Evolutionary conservation across 1,140 invertebrate genomes (phyloP).

Genomic region (Trachelipus rathkii): DNA sequence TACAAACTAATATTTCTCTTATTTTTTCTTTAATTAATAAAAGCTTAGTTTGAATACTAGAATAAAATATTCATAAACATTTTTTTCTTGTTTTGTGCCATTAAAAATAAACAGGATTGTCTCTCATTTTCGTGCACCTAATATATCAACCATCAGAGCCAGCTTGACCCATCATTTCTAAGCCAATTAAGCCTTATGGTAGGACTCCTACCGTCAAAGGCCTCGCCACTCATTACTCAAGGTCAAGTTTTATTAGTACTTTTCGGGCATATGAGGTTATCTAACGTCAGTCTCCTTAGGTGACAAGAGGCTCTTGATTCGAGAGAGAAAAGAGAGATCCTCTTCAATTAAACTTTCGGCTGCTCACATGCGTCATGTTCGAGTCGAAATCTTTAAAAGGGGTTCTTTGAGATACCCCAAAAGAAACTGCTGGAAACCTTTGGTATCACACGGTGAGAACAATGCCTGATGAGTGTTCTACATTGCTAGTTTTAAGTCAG

Average conservation of each 20-base stretch:
- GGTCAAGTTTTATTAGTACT: background rate
- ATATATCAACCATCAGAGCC: background rate
- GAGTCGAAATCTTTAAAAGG: background rate
- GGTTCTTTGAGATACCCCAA: background rate
- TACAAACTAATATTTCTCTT: too few species aligned
- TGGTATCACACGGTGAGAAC: background rate
- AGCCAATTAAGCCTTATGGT: background rate
- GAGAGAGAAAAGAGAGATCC: background rate
- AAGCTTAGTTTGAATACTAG: too few species aligned
- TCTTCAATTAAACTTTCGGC: slow-evolving; percentile 4
- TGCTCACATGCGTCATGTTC: slow-evolving; percentile 1
- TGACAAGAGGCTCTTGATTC: background rate
- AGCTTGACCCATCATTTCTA: background rate
- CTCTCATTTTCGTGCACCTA: background rate
- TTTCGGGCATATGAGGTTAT: background rate
- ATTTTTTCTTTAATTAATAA: too few species aligned
- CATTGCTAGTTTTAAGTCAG: background rate
- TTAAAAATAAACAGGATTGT: too few species aligned
- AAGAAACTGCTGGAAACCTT: background rate
- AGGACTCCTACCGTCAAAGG: background rate
- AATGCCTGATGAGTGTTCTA: slow-evolving; percentile 7
- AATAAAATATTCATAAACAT: too few species aligned
- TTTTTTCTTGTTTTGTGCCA: too few species aligned
- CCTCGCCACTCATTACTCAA: background rate
- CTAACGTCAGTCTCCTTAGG: background rate